Evolutionary conservation across 1,140 invertebrate genomes (phyloP).

Genomic region (Platorchestia sp.): DNA sequence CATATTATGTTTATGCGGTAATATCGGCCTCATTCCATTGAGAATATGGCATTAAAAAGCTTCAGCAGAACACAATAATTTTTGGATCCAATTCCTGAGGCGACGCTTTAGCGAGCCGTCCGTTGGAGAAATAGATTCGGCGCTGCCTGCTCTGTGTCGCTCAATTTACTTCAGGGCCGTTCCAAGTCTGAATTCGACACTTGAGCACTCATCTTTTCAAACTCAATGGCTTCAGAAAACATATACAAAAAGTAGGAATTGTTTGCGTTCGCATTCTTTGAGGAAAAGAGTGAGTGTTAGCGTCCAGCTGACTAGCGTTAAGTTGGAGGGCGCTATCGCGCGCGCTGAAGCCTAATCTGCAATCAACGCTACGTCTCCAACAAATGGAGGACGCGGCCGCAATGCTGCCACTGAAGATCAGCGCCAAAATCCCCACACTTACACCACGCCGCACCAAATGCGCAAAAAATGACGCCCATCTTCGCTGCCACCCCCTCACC

Average conservation of each 20-base stretch:
- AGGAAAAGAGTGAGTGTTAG: neutral
- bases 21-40: neutral
- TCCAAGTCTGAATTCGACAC: neutral
- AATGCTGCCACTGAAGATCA: conserved; percentile 24
- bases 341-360: neutral
- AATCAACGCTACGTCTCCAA: conserved; percentile 45
- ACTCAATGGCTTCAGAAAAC: neutral
- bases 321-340: neutral
- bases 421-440: neutral
- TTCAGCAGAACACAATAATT: neutral
- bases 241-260: neutral
- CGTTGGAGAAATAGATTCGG: neutral
- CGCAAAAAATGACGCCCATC: conserved; percentile 33
- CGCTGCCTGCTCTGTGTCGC: neutral
- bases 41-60: neutral
- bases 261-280: neutral
- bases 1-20: neutral
- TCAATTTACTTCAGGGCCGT: neutral
- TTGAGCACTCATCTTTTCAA: neutral
- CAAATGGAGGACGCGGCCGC: neutral
- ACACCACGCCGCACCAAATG: neutral
- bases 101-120: neutral
- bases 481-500: neutral
- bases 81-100: neutral
- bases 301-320: neutral